Evolutionary conservation across 2,888 invertebrate genomes (phyloP).

Genomic region (Dryobotodes eremita): DNA sequence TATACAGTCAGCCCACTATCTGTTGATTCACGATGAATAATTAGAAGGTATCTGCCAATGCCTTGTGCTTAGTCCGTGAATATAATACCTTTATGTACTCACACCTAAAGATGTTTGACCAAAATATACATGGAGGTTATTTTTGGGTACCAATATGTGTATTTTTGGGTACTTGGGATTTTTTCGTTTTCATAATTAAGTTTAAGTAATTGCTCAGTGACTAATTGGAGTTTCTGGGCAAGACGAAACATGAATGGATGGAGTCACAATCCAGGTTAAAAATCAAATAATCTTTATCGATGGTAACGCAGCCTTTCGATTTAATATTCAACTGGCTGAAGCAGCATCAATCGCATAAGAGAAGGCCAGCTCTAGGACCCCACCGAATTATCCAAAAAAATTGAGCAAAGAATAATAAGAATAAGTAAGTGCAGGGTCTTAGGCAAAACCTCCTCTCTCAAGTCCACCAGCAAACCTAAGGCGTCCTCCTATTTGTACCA

Average conservation of each 20-base stretch:
- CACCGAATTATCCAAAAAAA: not conserved
- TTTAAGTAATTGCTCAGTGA: too few relatives aligned
- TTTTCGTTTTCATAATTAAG: too few relatives aligned
- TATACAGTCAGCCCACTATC: constrained; percentile 55
- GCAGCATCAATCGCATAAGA: not conserved
- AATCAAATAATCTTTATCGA: not conserved
- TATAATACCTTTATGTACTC: constrained; percentile 40
- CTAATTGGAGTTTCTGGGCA: not conserved
- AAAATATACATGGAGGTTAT: constrained; percentile 16
- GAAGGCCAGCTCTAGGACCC: not conserved
- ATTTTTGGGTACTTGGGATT: constrained; percentile 4
- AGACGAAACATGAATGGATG: not conserved
- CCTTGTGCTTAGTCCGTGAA: constrained; percentile 27
- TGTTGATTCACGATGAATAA: constrained; percentile 65
- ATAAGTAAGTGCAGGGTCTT: not conserved
- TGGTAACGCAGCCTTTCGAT: not conserved
- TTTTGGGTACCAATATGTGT: constrained; percentile 12
- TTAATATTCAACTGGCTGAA: not conserved
- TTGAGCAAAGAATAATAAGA: not conserved
- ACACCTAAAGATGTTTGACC: constrained; percentile 35
- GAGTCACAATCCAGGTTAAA: not conserved
- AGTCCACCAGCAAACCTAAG: not conserved
- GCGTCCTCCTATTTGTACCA: not conserved
- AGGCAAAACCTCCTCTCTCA: not conserved
- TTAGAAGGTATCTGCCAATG: constrained; percentile 62